Evolutionary conservation across 2,888 invertebrate genomes (phyloP).

Genomic region (Diaphora mendica): DNA sequence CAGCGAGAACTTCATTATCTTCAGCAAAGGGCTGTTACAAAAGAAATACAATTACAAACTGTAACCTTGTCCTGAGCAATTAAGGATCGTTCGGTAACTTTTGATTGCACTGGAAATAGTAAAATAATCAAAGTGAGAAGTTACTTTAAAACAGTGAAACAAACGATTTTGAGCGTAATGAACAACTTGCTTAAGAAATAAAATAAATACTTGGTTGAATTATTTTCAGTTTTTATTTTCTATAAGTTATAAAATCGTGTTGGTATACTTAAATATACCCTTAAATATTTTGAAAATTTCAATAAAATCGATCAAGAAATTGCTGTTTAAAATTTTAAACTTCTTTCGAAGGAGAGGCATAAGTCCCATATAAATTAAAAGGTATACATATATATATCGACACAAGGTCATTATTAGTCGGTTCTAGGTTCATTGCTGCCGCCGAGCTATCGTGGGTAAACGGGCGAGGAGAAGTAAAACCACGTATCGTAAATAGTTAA

Average conservation of each 20-base stretch:
- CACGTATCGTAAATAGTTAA: no score
- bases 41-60: slow-evolving; percentile 41
- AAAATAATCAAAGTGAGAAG: slow-evolving; percentile 23
- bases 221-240: background rate
- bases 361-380: no score
- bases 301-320: background rate
- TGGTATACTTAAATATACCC: background rate
- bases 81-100: slow-evolving; percentile 37
- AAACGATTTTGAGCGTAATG: background rate
- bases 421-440: no score
- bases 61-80: slow-evolving; percentile 39
- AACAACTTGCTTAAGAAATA: background rate
- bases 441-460: no score
- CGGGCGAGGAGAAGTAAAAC: no score
- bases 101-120: slow-evolving; percentile 39
- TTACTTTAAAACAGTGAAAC: slow-evolving; percentile 10
- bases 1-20: background rate
- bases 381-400: no score
- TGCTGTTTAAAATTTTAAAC: no score
- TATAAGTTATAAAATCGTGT: background rate
- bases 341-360: no score
- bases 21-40: slow-evolving; percentile 15
- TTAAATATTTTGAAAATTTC: background rate
- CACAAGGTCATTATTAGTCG: no score
- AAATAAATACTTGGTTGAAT: background rate